A percentile compares a stretch with the other conserved stretches of the same genome.
These are phyloP conservation scores for Excalfactoria chinensis DNA, from an alignment of 2,113 vertebrate species.

Conservation along the genomic window DNA sequence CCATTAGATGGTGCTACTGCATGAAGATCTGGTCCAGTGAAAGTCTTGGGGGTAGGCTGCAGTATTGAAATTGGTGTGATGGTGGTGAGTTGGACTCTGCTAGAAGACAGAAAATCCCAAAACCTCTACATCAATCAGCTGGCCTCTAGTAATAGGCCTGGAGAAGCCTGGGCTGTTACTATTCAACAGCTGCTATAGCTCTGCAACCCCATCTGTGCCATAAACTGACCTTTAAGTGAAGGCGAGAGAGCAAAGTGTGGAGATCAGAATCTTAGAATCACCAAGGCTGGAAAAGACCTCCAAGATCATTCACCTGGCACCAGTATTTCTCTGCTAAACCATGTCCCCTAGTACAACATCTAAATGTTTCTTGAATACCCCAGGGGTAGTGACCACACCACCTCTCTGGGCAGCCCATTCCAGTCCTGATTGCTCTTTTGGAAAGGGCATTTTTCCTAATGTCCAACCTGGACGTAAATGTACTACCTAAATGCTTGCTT, in stretches of 20 bases:
- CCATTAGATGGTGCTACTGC: background rate
- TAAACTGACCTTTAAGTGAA: background rate
- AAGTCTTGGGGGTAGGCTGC: background rate
- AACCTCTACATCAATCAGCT: background rate
- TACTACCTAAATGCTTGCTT: background rate
- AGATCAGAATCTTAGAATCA: background rate
- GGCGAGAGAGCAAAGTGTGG: background rate
- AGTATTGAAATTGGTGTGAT: background rate
- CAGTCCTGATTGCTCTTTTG: no score
- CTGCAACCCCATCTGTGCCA: background rate
- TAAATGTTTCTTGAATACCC: no score
- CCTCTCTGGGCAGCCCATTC: no score
- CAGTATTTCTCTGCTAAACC: no score
- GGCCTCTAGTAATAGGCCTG: background rate
- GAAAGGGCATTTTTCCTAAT: no score
- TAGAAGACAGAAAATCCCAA: background rate
- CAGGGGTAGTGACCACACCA: no score
- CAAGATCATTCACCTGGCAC: no score
- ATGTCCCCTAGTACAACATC: no score
- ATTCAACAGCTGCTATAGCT: background rate
- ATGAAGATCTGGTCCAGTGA: background rate
- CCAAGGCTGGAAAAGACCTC: no score
- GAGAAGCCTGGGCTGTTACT: background rate
- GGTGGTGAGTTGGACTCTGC: background rate
- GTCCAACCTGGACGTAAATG: background rate